Base-by-base conservation (phyloP, 1,140 invertebrate species). In the Adelges cooleyi region DNA sequence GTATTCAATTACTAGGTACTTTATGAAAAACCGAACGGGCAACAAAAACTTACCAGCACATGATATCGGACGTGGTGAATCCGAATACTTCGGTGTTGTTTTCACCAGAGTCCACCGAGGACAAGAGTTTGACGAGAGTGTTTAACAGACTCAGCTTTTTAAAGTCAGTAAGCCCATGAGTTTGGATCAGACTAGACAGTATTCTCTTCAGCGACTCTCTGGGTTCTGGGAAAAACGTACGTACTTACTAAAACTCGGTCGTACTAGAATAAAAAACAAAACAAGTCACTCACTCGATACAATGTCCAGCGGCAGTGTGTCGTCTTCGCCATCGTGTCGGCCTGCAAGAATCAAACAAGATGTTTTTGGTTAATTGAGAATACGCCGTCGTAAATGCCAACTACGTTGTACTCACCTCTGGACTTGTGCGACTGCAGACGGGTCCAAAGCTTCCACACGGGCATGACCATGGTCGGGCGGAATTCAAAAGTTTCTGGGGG, bases 111-210 rank as follows among this genome's bases (percentile, higher is more conserved):
- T 25, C 17, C 29, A 40, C 20, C 22, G 46, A 36, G 18, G 46
- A 67, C 17, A 59, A 67, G 10, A 59, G 17, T 48, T 59, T 48
- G 3, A 67, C 66, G 2, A 67, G 54, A 20, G 18, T 20, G 44
- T 67, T 67, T 18, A 67, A 51, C n/a, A 50, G 40, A 27, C 38
- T 59, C 17, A 67, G 62, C 48, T 67, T 67, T 22, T 59, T 67
- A 49, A 15, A 33, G 25, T 56, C 54, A 5, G n/a, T 59, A 10
- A 67, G 18, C 2, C 66, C 66, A 10, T 62, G 42, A 11, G 46
- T 67, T 40, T 67, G 66, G 23, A 46, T 59, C 17, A 67, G 23
- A 50, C 25, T 42, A 42, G 52, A 59, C 2, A 67, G 20, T 38
- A 67, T 67, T 36, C 46, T 56, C 20, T 54, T 54, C 23, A 67